phyloP scores from a whole-genome alignment of 2,888 invertebrate species.

The Drosophila pseudotakahashii region DNA sequence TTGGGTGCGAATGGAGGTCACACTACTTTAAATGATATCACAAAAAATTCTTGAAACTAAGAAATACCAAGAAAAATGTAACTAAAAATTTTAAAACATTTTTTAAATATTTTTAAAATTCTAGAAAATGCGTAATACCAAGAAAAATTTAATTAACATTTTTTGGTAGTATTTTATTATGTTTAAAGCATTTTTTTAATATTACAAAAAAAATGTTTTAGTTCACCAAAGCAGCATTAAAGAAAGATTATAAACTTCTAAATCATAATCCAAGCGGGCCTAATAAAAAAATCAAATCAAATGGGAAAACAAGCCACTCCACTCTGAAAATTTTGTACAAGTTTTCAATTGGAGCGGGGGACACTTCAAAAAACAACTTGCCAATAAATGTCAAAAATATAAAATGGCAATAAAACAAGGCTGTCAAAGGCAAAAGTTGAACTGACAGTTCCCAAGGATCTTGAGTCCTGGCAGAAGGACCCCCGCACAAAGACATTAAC shows the following conservation, averaged over 20 bases:
- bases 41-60: neutral
- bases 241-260: neutral
- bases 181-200: too few species aligned
- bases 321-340: constrained; percentile 12
- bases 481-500: constrained; percentile 61
- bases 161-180: too few species aligned
- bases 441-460: constrained; percentile 52
- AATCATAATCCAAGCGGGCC: neutral
- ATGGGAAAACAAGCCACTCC: neutral
- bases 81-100: too few species aligned
- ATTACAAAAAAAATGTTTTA: too few species aligned
- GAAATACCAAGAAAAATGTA: neutral
- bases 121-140: too few species aligned
- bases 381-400: constrained; percentile 72
- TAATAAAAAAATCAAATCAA: neutral
- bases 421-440: constrained; percentile 69
- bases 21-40: neutral
- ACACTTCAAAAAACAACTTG: constrained; percentile 59
- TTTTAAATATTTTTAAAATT: too few species aligned
- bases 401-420: constrained; percentile 60
- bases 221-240: too few species aligned
- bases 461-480: constrained; percentile 38
- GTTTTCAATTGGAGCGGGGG: neutral
- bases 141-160: too few species aligned
- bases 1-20: constrained; percentile 6